Percentiles rank a stretch among this genome's conserved stretches.
These are phyloP conservation scores for Epinephelus moara DNA, from an alignment of 2,113 vertebrate species.

Conservation along the genomic window DNA sequence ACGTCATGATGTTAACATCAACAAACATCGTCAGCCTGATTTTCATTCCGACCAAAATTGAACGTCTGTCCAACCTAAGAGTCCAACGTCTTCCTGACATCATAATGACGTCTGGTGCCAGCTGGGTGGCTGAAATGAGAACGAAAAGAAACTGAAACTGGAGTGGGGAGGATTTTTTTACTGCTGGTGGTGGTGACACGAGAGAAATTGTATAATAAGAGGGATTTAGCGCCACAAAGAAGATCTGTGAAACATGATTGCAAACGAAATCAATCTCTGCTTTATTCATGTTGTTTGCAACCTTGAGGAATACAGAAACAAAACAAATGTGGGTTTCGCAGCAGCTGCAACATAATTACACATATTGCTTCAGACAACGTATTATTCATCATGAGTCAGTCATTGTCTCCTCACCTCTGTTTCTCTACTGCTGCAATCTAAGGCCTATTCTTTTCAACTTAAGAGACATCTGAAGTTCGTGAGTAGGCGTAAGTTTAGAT, in stretches of 20 bases:
- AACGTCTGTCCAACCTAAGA: no score
- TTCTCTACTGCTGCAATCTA: not conserved
- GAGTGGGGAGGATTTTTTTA: not conserved
- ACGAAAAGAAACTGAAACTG: not conserved
- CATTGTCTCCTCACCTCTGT: not conserved
- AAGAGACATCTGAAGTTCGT: not conserved
- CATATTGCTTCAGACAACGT: not conserved
- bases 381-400: conserved; percentile 6
- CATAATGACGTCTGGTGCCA: no score
- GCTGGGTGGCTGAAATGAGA: not conserved
- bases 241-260: not conserved
- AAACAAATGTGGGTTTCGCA: not conserved
- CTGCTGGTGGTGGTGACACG: not conserved
- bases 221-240: not conserved
- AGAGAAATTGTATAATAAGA: not conserved
- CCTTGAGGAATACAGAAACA: conserved; percentile 3
- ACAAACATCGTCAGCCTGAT: no score
- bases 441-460: not conserved
- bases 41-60: no score
- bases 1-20: no score
- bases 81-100: no score
- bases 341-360: not conserved
- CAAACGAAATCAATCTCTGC: not conserved
- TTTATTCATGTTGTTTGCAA: not conserved
- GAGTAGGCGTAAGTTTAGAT: not conserved